A percentile compares a stretch with the other conserved stretches of the same genome.
These are phyloP conservation scores for Tortricodes alternella DNA, from an alignment of 2,888 invertebrate genomes.

Conservation along the genomic window DNA sequence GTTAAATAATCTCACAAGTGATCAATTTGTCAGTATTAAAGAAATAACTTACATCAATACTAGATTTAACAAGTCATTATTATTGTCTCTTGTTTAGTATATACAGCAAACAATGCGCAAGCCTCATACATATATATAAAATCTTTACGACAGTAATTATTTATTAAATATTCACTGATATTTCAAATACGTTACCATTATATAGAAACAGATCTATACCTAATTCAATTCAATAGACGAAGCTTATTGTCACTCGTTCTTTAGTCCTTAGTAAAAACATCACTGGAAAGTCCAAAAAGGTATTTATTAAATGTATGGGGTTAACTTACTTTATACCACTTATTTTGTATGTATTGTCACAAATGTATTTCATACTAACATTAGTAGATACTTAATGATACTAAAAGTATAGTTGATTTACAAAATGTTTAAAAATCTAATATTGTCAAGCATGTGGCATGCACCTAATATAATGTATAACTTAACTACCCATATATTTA, in stretches of 20 bases:
- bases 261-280: neutral
- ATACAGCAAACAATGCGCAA: neutral
- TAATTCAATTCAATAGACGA: conserved; percentile 3
- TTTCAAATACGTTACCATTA: neutral
- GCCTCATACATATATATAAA: conserved; percentile 10
- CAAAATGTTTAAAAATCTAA: conserved; percentile 29
- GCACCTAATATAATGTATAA: conserved; percentile 40
- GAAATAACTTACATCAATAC: neutral
- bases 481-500: conserved; percentile 34
- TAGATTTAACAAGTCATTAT: conserved; percentile 16
- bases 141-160: conserved; percentile 19
- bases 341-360: conserved; percentile 5
- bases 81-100: conserved; percentile 7
- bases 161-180: neutral
- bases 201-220: conserved; percentile 1
- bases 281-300: neutral
- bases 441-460: conserved; percentile 50
- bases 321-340: neutral
- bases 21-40: neutral
- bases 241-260: conserved; percentile 12
- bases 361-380: conserved; percentile 1
- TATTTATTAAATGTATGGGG: neutral
- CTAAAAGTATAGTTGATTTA: conserved; percentile 23
- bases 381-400: conserved; percentile 22
- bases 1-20: too few relatives aligned